Conservation (phyloP, 1,140 invertebrate genomes). For the Heliothis subflexa region DNA sequence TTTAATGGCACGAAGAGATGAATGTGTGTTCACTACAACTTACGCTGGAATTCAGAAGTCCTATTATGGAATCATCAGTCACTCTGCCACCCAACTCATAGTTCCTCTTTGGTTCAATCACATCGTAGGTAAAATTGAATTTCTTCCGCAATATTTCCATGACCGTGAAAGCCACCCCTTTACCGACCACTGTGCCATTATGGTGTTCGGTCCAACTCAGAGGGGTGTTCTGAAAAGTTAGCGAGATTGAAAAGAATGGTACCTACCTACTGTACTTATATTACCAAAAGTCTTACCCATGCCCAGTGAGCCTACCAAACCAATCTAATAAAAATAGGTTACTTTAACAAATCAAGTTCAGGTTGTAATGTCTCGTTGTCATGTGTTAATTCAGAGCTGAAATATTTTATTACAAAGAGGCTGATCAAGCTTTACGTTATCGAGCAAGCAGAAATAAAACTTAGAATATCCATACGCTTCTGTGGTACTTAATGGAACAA, state of each 20-base stretch:
- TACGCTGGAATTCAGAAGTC: constrained; percentile 87
- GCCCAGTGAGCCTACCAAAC: too few species aligned
- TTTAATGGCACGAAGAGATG: too few species aligned
- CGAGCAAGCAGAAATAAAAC: too few species aligned
- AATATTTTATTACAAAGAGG: too few species aligned
- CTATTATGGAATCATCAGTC: constrained; percentile 87
- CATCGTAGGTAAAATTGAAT: constrained; percentile 91
- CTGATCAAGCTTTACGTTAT: too few species aligned
- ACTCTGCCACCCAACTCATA: constrained; percentile 81
- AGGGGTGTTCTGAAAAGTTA: constrained; percentile 86
- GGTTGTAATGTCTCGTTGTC: too few species aligned
- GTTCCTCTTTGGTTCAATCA: constrained; percentile 88
- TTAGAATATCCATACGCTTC: too few species aligned
- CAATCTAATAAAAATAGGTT: too few species aligned
- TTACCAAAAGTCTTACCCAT: too few species aligned
- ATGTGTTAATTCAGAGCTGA: too few species aligned
- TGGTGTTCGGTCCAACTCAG: constrained; percentile 86
- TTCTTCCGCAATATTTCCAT: constrained; percentile 89
- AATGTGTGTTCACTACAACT: constrained; percentile 54
- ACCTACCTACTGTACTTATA: neutral
- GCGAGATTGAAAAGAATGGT: neutral
- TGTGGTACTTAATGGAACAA: too few species aligned
- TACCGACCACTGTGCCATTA: constrained; percentile 87
- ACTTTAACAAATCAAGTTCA: too few species aligned
- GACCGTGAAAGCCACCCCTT: constrained; percentile 91